Percentiles rank a stretch among this genome's conserved stretches.
phyloP scores from a whole-genome alignment of 2,113 vertebrate genomes.

The Cranoglanis bouderius region DNA sequence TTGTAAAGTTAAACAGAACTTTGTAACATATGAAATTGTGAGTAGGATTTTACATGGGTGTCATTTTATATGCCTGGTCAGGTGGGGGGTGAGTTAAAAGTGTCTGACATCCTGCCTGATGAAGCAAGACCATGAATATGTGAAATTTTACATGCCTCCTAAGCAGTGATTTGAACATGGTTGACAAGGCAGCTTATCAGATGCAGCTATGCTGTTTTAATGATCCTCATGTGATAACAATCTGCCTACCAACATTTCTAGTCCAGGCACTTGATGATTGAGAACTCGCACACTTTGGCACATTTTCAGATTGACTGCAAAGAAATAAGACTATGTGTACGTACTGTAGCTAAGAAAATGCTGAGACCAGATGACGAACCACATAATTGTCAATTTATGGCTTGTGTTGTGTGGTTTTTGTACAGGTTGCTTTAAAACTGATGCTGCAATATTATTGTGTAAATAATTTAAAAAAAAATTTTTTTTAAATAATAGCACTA shows the following conservation, averaged over 20 bases:
- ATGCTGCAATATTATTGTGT: background rate
- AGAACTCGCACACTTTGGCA: background rate
- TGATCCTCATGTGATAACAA: background rate
- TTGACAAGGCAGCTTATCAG: background rate
- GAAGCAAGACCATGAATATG: background rate
- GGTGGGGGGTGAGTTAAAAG: background rate
- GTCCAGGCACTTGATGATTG: slow-evolving; percentile 4
- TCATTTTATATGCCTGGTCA: background rate
- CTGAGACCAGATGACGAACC: background rate
- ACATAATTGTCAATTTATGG: background rate
- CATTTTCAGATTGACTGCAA: background rate
- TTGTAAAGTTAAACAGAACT: background rate
- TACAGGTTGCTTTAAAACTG: background rate
- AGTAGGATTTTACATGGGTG: background rate
- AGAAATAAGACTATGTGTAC: background rate
- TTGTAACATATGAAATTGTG: background rate
- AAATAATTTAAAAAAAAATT: too few relatives aligned
- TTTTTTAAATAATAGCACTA: background rate
- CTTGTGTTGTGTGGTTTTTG: background rate
- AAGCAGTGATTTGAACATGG: slow-evolving; percentile 1
- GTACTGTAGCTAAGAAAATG: background rate
- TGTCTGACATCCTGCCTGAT: background rate
- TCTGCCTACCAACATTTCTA: background rate
- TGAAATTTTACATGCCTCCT: slow-evolving; percentile 5
- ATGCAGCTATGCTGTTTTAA: background rate